These are phyloP conservation scores for Drosophila helvetica DNA, from an alignment of 2,888 invertebrate genomes.

Conservation along the genomic window DNA sequence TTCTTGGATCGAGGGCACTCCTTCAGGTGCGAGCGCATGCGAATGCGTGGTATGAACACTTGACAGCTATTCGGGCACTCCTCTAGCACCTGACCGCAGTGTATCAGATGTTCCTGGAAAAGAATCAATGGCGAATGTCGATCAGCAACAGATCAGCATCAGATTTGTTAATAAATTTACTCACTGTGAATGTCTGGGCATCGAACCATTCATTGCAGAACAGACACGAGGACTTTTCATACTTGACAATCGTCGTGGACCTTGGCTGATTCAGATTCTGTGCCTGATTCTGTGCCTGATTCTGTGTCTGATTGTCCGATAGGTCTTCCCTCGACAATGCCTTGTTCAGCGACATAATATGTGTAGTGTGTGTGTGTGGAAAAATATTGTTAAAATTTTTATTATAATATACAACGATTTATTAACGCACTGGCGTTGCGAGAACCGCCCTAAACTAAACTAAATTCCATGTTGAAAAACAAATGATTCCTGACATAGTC, in stretches of 20 bases:
- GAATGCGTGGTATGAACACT: slow-evolving; percentile 88
- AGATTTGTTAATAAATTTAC: slow-evolving; percentile 1
- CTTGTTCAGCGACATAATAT: slow-evolving; percentile 55
- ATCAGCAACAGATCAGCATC: not conserved
- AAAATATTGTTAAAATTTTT: not conserved
- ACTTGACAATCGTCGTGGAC: slow-evolving; percentile 81
- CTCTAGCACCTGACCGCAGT: slow-evolving; percentile 89
- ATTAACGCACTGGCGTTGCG: slow-evolving; percentile 36
- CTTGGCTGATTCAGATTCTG: slow-evolving; percentile 26
- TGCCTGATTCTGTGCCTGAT: not conserved
- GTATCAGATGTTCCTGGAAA: slow-evolving; percentile 87
- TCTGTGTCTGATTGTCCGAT: slow-evolving; percentile 5
- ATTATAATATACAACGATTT: not conserved
- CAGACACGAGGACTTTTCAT: slow-evolving; percentile 86
- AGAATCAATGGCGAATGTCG: not conserved
- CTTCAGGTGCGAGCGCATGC: slow-evolving; percentile 86
- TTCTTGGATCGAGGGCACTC: slow-evolving; percentile 83
- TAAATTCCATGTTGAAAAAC: slow-evolving; percentile 47
- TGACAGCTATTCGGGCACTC: slow-evolving; percentile 89
- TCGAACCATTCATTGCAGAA: slow-evolving; percentile 88
- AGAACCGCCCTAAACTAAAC: slow-evolving; percentile 65
- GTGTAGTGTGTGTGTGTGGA: too few species aligned
- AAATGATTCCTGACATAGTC: slow-evolving; percentile 49
- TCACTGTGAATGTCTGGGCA: slow-evolving; percentile 87
- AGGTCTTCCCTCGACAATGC: slow-evolving; percentile 15